Conservation (phyloP, 2,113 vertebrate species). For the Beaufortia kweichowensis region DNA sequence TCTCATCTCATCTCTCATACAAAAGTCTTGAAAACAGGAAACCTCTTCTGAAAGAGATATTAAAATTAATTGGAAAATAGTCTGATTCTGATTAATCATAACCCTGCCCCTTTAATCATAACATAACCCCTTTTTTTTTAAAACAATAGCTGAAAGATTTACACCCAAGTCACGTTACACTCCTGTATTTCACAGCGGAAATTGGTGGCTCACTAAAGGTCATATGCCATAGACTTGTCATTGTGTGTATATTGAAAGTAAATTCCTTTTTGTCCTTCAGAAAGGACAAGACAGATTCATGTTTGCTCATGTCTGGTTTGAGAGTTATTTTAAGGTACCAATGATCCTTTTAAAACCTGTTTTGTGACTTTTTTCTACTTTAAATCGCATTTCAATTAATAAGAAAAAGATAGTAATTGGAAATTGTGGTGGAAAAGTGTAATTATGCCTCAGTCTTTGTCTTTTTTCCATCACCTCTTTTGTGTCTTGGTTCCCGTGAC, state of each 20-base stretch:
- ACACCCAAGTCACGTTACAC: conserved; percentile 5
- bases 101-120: neutral
- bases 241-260: conserved; percentile 30
- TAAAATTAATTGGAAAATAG: conserved; percentile 2
- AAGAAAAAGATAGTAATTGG: no score
- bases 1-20: neutral
- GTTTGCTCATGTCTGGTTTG: neutral
- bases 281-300: neutral
- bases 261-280: neutral
- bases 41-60: conserved; percentile 12
- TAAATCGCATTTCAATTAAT: no score
- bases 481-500: neutral
- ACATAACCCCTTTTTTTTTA: neutral
- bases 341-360: neutral
- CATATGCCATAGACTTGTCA: conserved; percentile 27
- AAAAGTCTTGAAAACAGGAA: conserved; percentile 16
- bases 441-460: neutral
- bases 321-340: neutral
- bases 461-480: neutral
- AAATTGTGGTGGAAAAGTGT: neutral
- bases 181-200: conserved; percentile 9
- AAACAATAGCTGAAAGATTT: conserved; percentile 12
- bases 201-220: conserved; percentile 20
- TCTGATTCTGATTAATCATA: neutral
- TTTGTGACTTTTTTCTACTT: neutral